These are phyloP conservation scores for Tyto alba DNA, from an alignment of 2,113 vertebrate species.

Conservation along the genomic window DNA sequence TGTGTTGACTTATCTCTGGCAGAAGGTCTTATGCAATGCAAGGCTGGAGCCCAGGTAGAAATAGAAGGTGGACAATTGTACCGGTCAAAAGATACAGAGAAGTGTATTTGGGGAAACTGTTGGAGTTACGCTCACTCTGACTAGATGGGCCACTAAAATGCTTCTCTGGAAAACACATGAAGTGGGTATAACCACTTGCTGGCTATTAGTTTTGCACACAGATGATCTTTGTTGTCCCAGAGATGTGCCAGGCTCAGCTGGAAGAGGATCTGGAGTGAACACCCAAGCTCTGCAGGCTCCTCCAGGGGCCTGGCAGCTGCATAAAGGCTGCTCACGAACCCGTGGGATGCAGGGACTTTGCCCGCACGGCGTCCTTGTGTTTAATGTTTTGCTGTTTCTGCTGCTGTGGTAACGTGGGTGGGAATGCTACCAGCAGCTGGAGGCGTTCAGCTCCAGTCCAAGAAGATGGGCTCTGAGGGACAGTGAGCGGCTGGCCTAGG, in stretches of 20 bases:
- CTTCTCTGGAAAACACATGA: neutral
- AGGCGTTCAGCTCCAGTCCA: neutral
- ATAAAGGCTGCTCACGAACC: neutral
- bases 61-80: neutral
- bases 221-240: neutral
- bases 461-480: neutral
- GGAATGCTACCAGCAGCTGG: conserved; percentile 2
- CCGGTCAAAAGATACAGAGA: neutral
- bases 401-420: conserved; percentile 4
- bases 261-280: neutral
- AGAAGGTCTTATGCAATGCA: neutral
- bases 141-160: neutral
- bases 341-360: neutral
- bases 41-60: neutral
- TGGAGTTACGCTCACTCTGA: neutral
- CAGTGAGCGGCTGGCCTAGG: neutral
- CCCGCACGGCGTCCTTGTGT: neutral
- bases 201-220: neutral
- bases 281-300: neutral
- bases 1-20: neutral
- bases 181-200: neutral
- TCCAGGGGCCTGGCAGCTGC: neutral
- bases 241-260: neutral
- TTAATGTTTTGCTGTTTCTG: conserved; percentile 23
- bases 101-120: neutral